Percentiles rank a stretch among this genome's conserved stretches.
Evolutionary conservation across 1,140 invertebrate species (phyloP).

Genomic region (Centruroides vittatus): DNA sequence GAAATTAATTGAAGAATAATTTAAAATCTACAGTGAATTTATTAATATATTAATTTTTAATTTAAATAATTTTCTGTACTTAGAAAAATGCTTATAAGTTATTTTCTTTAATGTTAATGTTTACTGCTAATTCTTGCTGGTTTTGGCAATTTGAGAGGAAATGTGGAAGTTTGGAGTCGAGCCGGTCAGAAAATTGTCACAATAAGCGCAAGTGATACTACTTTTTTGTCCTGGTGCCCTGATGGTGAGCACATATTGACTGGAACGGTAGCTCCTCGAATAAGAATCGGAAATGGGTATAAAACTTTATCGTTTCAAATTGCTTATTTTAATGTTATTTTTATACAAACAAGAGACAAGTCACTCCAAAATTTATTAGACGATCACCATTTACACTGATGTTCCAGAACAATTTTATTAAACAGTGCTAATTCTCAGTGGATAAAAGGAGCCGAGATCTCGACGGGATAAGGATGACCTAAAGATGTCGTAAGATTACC

Average conservation of each 20-base stretch:
- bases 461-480: too few relatives aligned
- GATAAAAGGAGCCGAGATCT: too few relatives aligned
- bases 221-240: conserved; percentile 75
- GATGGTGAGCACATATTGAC: conserved; percentile 86
- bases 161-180: conserved; percentile 83
- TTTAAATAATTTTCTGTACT: neutral
- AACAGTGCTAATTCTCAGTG: too few relatives aligned
- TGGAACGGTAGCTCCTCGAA: conserved; percentile 79
- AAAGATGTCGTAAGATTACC: too few relatives aligned
- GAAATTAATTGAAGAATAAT: too few relatives aligned
- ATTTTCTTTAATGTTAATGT: conserved; percentile 32
- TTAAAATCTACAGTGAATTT: too few relatives aligned
- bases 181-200: conserved; percentile 53
- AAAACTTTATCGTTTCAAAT: neutral
- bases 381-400: too few relatives aligned
- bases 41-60: too few relatives aligned
- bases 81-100: neutral
- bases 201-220: conserved; percentile 67
- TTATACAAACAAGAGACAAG: too few relatives aligned
- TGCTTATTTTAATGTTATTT: too few relatives aligned
- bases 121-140: conserved; percentile 70
- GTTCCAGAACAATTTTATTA: too few relatives aligned
- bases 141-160: conserved; percentile 85
- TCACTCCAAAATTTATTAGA: too few relatives aligned
- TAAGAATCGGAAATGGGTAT: conserved; percentile 78